Percentiles rank a stretch among this genome's conserved stretches.
Conservation (phyloP, 2,888 invertebrate species). For the Syrista parreyssii region DNA sequence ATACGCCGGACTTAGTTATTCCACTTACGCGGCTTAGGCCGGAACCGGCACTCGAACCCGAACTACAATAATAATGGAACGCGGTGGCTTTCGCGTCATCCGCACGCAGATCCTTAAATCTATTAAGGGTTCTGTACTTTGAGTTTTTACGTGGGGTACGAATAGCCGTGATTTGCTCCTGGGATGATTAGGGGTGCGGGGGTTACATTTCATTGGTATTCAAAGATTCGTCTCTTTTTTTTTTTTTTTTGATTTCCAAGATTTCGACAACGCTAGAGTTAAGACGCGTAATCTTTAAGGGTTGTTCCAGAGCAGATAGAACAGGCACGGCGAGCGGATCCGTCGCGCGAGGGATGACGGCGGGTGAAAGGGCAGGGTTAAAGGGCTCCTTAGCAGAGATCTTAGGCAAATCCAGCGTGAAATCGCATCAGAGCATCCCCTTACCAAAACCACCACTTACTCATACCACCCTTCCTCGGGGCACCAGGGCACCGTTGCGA, state of each 20-base stretch:
- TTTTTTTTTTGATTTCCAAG: slow-evolving; percentile 32
- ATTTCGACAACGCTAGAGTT: slow-evolving; percentile 41
- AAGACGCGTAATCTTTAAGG: slow-evolving; percentile 45
- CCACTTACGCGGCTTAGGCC: slow-evolving; percentile 8
- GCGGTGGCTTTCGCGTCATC: slow-evolving; percentile 13
- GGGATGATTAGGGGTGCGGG: background rate
- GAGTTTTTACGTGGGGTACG: background rate
- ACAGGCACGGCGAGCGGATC: slow-evolving; percentile 12
- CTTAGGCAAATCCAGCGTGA: slow-evolving; percentile 76
- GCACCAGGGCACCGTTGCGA: background rate
- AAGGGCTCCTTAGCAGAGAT: slow-evolving; percentile 68
- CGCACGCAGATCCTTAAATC: background rate
- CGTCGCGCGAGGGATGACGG: slow-evolving; percentile 15
- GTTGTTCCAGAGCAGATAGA: slow-evolving; percentile 30
- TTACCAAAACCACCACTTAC: slow-evolving; percentile 65
- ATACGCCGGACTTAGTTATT: slow-evolving; percentile 25
- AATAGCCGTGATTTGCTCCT: background rate
- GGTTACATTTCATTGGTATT: background rate
- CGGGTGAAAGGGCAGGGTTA: slow-evolving; percentile 40
- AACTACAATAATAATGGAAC: slow-evolving; percentile 31
- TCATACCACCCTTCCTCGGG: slow-evolving; percentile 45
- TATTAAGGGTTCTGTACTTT: background rate
- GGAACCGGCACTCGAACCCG: slow-evolving; percentile 28
- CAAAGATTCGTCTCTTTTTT: background rate
- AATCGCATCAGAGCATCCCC: slow-evolving; percentile 72